Conservation (phyloP, 30 jellyfish, hydroid and myxozoan genomes). For the Sanderia malayensis region DNA sequence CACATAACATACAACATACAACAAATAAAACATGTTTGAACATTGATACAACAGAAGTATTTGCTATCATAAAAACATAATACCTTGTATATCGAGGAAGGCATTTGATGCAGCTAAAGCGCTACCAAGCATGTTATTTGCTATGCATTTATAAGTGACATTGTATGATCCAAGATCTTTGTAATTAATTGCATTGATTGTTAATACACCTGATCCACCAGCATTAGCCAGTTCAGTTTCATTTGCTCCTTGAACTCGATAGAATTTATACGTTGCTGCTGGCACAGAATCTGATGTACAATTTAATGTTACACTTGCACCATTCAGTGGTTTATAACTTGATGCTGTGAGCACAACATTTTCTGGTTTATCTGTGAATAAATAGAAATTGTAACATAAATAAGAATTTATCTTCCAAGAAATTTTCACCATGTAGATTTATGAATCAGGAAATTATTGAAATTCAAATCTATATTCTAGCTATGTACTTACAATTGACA, state of each 20-base stretch:
- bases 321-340: slow-evolving; percentile 20
- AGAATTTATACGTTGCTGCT: slow-evolving; percentile 19
- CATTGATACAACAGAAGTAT: no score
- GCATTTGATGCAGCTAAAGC: slow-evolving; percentile 1
- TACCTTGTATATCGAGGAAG: slow-evolving; percentile 32
- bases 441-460: no score
- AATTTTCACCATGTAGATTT: no score
- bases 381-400: no score
- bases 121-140: slow-evolving; percentile 10
- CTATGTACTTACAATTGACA: no score
- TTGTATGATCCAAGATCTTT: background rate
- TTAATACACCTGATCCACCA: background rate
- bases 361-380: slow-evolving; percentile 31
- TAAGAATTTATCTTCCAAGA: no score
- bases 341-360: slow-evolving; percentile 7
- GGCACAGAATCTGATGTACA: slow-evolving; percentile 38
- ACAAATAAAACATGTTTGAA: no score
- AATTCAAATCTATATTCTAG: no score
- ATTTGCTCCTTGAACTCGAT: background rate
- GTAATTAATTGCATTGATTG: slow-evolving; percentile 10
- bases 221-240: background rate
- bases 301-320: slow-evolving; percentile 18
- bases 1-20: no score
- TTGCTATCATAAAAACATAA: no score
- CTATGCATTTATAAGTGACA: slow-evolving; percentile 15